Evolutionary conservation across 2,888 invertebrate genomes (phyloP), one percentile per base, ranked within the genome.

Genomic region (Busseola fusca): DNA sequence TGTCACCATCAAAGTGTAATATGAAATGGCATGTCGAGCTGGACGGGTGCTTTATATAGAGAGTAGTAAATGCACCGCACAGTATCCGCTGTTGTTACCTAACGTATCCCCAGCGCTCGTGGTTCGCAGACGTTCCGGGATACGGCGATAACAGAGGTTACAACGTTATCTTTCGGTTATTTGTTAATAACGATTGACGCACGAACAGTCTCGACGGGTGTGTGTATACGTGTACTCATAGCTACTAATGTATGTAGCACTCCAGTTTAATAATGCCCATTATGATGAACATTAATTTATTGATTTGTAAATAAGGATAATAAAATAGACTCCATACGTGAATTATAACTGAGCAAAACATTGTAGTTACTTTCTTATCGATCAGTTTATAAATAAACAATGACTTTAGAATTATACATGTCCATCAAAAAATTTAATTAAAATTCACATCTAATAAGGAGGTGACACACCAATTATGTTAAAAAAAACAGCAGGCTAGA

Each of bases 91-190:
- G 79, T 80, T 81, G 87, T 91, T 91, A 91, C 89, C 89, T 91
- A 92, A 91, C 91, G 91, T 89, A 89, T 91, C 89, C 91, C 90
- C 87, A 85, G 87, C 83, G 88, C 85, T 86, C 80, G 80, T 87
- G 89, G 90, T 90, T 90, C 89, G 92, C 93, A 95, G 95, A 95
- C 95, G 94, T 93, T 94, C 95, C 95, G 94, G 95, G 93, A 94
- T 94, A 91, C 88, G 86, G 78, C 81, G 95, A 95, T 95, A 95
- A 93, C 89, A 93, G 90, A 87, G 94, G 95, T 95, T 93, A 94
- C 88, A 81, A 87, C 93, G 93, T 94, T 95, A 95, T 95, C 95
- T 82, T 79, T 45, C 42, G 84, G 90, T 88, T 93, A 93, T 94
- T 94, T 94, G 93, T 94, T 92, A 92, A 93, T 93, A 90, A 88